Percentiles rank a stretch among this genome's conserved stretches.
Conservation (phyloP, 2,888 invertebrate genomes). For the Kuschelorhynchus macadamiae region DNA sequence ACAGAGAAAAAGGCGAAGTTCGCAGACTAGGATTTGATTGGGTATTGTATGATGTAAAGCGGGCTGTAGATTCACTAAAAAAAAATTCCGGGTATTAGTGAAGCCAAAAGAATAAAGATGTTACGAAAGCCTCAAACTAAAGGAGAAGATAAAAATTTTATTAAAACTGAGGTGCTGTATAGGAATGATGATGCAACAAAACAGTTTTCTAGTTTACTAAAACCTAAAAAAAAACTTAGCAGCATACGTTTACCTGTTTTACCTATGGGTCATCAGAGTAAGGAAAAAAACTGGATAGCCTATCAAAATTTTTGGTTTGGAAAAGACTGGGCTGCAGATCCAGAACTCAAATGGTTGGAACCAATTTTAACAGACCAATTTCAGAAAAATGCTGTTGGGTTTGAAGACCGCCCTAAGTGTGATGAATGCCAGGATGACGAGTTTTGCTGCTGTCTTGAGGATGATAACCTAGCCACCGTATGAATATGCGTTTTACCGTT, state of each 20-base stretch:
- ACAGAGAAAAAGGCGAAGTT: slow-evolving; percentile 23
- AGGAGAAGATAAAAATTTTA: slow-evolving; percentile 7
- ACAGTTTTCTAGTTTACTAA: slow-evolving; percentile 6
- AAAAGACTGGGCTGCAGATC: slow-evolving; percentile 28
- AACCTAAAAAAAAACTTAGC: too few species aligned
- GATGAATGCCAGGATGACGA: slow-evolving; percentile 10
- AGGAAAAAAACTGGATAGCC: too few species aligned
- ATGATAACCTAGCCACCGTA: slow-evolving; percentile 8
- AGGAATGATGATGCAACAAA: slow-evolving; percentile 23
- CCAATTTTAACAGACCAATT: slow-evolving; percentile 31
- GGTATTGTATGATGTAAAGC: slow-evolving; percentile 24
- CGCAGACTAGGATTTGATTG: slow-evolving; percentile 26
- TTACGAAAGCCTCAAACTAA: background rate
- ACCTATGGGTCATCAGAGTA: too few species aligned
- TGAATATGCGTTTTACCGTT: background rate
- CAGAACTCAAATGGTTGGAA: slow-evolving; percentile 27
- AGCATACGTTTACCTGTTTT: too few species aligned
- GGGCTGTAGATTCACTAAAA: slow-evolving; percentile 15
- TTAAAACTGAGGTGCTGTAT: slow-evolving; percentile 18
- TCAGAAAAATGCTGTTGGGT: slow-evolving; percentile 1
- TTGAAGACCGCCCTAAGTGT: slow-evolving; percentile 5
- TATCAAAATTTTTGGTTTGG: slow-evolving; percentile 12
- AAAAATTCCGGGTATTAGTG: slow-evolving; percentile 25
- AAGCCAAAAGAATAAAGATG: slow-evolving; percentile 23
- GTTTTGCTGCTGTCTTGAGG: slow-evolving; percentile 16